Evolutionary conservation across 1,140 invertebrate genomes (phyloP).

Genomic region (Zaprionus lachaisei): DNA sequence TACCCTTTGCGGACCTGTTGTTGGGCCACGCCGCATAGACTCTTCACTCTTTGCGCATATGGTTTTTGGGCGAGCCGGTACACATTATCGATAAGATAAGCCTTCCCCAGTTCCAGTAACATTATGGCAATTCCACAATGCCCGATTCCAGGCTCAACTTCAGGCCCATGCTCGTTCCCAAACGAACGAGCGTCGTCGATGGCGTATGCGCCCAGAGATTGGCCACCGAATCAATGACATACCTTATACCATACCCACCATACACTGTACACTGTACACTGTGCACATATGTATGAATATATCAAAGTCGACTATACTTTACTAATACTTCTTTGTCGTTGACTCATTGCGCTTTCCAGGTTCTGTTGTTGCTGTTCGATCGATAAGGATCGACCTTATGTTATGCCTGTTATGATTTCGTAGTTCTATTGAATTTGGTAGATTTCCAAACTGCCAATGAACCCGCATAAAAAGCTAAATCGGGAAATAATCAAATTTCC

Average conservation of each 20-base stretch:
- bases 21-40: not conserved
- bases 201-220: not conserved
- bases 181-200: not conserved
- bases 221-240: not conserved
- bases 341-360: not conserved
- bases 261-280: not conserved
- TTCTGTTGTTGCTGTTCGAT: not conserved
- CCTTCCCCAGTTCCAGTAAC: not conserved
- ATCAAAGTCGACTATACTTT: not conserved
- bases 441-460: slow-evolving; percentile 2
- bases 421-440: not conserved
- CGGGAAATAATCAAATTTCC: not conserved
- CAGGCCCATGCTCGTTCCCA: not conserved
- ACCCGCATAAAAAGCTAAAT: not conserved
- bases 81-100: slow-evolving; percentile 26
- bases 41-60: not conserved
- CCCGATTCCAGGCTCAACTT: not conserved
- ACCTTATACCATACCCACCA: not conserved
- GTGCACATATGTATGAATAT: not conserved
- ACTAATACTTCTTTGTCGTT: not conserved
- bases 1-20: slow-evolving; percentile 11
- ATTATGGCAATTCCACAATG: not conserved
- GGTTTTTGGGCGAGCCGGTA: slow-evolving; percentile 11
- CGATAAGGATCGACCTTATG: not conserved
- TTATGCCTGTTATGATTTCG: not conserved